Evolutionary conservation across 2,888 invertebrate genomes (phyloP), one percentile per base, ranked within the genome.

Genomic region (Mythimna ferrago): DNA sequence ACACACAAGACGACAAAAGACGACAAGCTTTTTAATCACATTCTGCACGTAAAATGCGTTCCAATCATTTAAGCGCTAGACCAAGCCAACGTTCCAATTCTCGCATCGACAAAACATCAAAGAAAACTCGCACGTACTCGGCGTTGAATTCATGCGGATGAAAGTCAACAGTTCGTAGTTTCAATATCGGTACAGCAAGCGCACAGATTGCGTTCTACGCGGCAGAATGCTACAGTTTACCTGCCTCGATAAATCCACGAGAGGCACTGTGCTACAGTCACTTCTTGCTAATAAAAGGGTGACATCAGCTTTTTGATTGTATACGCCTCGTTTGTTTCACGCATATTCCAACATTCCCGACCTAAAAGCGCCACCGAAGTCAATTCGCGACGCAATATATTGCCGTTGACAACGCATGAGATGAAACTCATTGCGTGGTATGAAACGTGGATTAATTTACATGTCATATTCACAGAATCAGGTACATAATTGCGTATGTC

Each of bases 291-390:
- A 86, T 86, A 87, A 83, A 85, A 86, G 79, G 72, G 77, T 86
- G 83, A 84, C 85, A 87, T 91, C 89, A 89, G 89, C 89, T 79
- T 89, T 90, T 87, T 90, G 86, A 90, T 90, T 92, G 90, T 92
- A 81, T 79, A 80, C 86, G 71, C 81, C 76, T 86, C 87, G 86
- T 86, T 89, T 90, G 85, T 87, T 84, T 83, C 83, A 86, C 83
- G 85, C 86, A 88, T 88, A 88, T 88, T 87, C 85, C 83, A 76
- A 84, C 83, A 80, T 80, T 89, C 85, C 86, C 82, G 75, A 84
- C 81, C 79, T 80, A 71, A 85, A 83, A 85, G 73, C 76, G 73
- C 71, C 73, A 75, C 73, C 64, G 78, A 76, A 77, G 73, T 72
- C 79, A 73, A 85, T 82, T 75, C 78, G 44, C 64, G 48, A 62